Evolutionary conservation across 2,888 invertebrate genomes (phyloP), one percentile per base, ranked within the genome.

Genomic region (Balanococcus diminutus): DNA sequence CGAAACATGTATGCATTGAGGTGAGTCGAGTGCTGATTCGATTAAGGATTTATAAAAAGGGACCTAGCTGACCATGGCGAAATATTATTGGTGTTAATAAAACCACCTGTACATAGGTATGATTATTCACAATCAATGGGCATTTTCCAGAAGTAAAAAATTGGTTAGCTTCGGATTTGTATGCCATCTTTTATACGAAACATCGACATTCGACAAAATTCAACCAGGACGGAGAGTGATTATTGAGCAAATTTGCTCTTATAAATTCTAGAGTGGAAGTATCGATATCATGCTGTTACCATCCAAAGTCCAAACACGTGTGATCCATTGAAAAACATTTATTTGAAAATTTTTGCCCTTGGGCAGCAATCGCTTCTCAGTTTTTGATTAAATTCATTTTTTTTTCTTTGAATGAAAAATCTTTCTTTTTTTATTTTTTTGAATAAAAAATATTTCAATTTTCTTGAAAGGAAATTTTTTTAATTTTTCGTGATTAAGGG

Each of bases 11-110:
- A 67, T 14, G 56, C 67, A 28, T 28, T 67, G 67, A 67, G 16
- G 28, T 67, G 67, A 67, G 67, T 28, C 28, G 2, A 28, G 67
- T 67, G 67, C 28, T 28, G 67, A 67, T 28, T 67, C 16, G 31
- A 28, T 67, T 28, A 28, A n/a, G 16, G 67, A 67, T 16, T 28
- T 4, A 1, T 1, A 61, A 11, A 0, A 25, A 56, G 56, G 14
- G 22, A 22, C 0, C 16, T 16, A n/a, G n/a, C n/a, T n/a, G n/a
- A n/a, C n/a, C n/a, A n/a, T 28, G 67, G 6, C 67, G 67, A n/a
- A n/a, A 67, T 67, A 67, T 67, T 28, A 67, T 67, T 67, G 25
- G 67, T 67, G 67, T 67, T 67, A 28, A 67, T 28, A 56, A 56
- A 22, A 22, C 56, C 56, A 22, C 56, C 56, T 22, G 8, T 56